These are phyloP conservation scores for Ceratoteleas bidentatus DNA, from an alignment of 1,140 invertebrate genomes.

Conservation along the genomic window DNA sequence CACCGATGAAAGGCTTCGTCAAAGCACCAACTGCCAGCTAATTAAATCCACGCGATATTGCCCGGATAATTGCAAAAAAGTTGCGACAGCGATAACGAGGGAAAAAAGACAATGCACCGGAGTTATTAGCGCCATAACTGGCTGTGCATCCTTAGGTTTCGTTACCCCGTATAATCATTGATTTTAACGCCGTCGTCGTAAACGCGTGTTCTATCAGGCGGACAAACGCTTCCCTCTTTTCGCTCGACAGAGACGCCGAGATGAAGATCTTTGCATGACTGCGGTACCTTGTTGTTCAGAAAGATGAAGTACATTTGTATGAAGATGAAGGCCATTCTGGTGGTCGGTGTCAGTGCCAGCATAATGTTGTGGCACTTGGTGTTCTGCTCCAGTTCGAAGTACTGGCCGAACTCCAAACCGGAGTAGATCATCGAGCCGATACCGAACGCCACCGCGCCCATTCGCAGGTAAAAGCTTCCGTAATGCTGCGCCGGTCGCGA, in stretches of 20 bases:
- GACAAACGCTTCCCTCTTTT: neutral
- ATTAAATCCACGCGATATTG: slow-evolving; percentile 23
- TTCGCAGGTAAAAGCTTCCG: slow-evolving; percentile 95
- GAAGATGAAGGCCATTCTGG: slow-evolving; percentile 95
- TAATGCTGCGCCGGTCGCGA: slow-evolving; percentile 86
- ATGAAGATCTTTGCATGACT: too few species aligned
- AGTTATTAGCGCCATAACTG: slow-evolving; percentile 45
- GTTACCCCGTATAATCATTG: slow-evolving; percentile 69
- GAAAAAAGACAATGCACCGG: slow-evolving; percentile 45
- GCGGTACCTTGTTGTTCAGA: slow-evolving; percentile 92
- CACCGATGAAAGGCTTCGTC: slow-evolving; percentile 8
- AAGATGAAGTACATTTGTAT: slow-evolving; percentile 98
- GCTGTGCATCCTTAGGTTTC: slow-evolving; percentile 79
- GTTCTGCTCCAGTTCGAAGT: slow-evolving; percentile 88
- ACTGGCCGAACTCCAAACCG: too few species aligned
- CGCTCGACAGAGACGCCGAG: too few species aligned
- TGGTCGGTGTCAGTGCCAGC: slow-evolving; percentile 91
- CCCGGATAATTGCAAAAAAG: slow-evolving; percentile 24
- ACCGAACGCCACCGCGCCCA: slow-evolving; percentile 96
- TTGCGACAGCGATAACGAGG: slow-evolving; percentile 49
- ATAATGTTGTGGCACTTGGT: slow-evolving; percentile 94
- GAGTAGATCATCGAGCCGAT: slow-evolving; percentile 98
- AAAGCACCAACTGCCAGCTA: slow-evolving; percentile 3
- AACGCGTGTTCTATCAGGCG: slow-evolving; percentile 23
- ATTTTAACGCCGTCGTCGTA: slow-evolving; percentile 35